Base-by-base conservation (phyloP, 2,888 invertebrate genomes). In the Chrysolina americana region DNA sequence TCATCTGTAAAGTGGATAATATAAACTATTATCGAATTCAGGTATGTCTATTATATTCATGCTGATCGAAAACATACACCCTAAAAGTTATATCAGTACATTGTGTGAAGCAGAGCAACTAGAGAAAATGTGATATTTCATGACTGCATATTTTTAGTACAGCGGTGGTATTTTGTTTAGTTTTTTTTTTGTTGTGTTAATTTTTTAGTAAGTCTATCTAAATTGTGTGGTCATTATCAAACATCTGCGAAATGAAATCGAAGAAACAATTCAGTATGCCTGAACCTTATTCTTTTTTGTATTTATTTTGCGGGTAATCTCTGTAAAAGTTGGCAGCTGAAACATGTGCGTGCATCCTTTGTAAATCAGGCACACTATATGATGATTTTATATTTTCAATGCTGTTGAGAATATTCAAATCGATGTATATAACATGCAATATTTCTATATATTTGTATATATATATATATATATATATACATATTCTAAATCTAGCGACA, bases 371-470 rank as follows among this genome's bases (percentile, higher is more conserved):
- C 23, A 59, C 59, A 59, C 10, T 28, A 59, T n/a, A n/a, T n/a
- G n/a, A n/a, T 59, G 86, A 86, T 86, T 87, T 85, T 81, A 79
- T 86, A 86, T 85, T 87, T 87, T 87, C 86, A 84, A 80, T 78
- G 56, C 41, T 74, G 76, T 81, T 85, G 86, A 86, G 85, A 85
- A 85, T 86, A 86, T 85, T 84, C 81, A 86, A 87, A 83, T 85
- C 85, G 76, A 68, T 86, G 84, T 86, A 84, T 79, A 83, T 81
- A 81, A 75, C 81, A 85, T 84, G 86, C 85, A 86, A 86, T 86
- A 85, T 86, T 85, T 86, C 86, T 83, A 78, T 76, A 83, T 82
- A 81, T 81, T 80, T 82, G 80, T 83, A 82, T 82, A 83, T 83
- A 86, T 86, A 85, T 86, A 85, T 86, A 86, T 83, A 78, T 76